Evolutionary conservation across 2,888 invertebrate species (phyloP).

Genomic region (Flexamia atlantica): DNA sequence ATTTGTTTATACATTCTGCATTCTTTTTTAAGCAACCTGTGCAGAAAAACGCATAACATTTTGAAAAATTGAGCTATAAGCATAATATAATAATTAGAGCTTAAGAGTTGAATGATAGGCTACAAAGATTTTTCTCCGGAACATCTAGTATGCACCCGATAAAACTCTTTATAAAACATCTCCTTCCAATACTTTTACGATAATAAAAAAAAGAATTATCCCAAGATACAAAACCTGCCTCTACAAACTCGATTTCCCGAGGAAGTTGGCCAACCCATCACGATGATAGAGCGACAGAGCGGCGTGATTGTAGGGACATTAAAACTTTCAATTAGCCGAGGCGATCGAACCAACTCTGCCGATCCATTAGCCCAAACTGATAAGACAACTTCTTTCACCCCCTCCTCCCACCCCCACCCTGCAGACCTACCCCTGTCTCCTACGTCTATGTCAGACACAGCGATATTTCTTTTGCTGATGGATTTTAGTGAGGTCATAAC

Average conservation of each 20-base stretch:
- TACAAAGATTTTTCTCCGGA: too few relatives aligned
- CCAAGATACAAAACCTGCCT: background rate
- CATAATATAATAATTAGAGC: too few relatives aligned
- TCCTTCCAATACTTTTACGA: too few relatives aligned
- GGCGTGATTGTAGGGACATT: conserved; percentile 41
- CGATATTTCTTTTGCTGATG: conserved; percentile 11
- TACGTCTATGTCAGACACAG: conserved; percentile 20
- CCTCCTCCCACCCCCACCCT: background rate
- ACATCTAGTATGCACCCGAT: too few relatives aligned
- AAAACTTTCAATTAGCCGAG: conserved; percentile 51
- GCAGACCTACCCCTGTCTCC: conserved; percentile 11
- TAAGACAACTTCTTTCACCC: conserved; percentile 58
- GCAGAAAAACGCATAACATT: too few relatives aligned
- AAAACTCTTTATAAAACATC: too few relatives aligned
- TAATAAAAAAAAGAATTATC: too few relatives aligned
- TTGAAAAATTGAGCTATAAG: too few relatives aligned
- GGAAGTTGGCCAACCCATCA: conserved; percentile 7
- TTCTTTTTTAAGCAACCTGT: too few relatives aligned
- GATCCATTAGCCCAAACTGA: conserved; percentile 57
- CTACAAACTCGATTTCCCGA: background rate
- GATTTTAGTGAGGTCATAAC: too few relatives aligned
- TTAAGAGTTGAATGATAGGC: too few relatives aligned
- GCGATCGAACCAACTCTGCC: conserved; percentile 10
- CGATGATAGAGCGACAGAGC: conserved; percentile 19
- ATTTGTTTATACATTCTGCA: too few relatives aligned